Percentiles rank a stretch among this genome's conserved stretches.
These are phyloP conservation scores for Ectemnius continuus DNA, from an alignment of 2,888 invertebrate genomes.

Conservation along the genomic window DNA sequence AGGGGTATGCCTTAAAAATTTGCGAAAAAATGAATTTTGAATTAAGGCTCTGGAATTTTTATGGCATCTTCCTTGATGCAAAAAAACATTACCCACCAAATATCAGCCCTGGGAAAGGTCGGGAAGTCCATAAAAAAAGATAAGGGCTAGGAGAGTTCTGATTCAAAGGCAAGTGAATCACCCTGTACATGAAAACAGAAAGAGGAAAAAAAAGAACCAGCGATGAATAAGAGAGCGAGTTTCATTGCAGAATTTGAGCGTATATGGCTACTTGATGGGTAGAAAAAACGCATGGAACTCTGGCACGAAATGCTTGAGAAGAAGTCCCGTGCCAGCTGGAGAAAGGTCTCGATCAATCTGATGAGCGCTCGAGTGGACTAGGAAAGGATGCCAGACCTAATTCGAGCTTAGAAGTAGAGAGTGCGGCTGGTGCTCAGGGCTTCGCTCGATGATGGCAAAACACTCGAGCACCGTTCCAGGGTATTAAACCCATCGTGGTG, in stretches of 20 bases:
- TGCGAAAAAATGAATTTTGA: no score
- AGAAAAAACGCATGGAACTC: not conserved
- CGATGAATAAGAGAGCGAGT: not conserved
- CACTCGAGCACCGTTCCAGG: slow-evolving; percentile 33
- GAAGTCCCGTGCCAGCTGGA: no score
- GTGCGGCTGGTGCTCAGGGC: not conserved
- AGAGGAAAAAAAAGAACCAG: not conserved
- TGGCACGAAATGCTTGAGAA: no score
- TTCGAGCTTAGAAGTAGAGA: not conserved
- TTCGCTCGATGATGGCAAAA: slow-evolving; percentile 18
- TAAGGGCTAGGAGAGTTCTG: no score
- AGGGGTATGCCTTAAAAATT: no score
- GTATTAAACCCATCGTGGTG: slow-evolving; percentile 50
- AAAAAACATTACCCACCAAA: no score
- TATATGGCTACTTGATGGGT: not conserved
- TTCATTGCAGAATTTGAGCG: not conserved
- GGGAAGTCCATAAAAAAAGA: no score
- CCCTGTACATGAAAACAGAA: not conserved
- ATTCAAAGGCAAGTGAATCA: no score
- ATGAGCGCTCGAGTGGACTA: not conserved
- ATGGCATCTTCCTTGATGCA: no score
- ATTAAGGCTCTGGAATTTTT: no score
- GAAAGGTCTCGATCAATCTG: not conserved
- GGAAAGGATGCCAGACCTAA: not conserved
- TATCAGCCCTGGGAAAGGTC: no score